Evolutionary conservation across 2,113 vertebrate species (phyloP).

Genomic region (Xenopus borealis): DNA sequence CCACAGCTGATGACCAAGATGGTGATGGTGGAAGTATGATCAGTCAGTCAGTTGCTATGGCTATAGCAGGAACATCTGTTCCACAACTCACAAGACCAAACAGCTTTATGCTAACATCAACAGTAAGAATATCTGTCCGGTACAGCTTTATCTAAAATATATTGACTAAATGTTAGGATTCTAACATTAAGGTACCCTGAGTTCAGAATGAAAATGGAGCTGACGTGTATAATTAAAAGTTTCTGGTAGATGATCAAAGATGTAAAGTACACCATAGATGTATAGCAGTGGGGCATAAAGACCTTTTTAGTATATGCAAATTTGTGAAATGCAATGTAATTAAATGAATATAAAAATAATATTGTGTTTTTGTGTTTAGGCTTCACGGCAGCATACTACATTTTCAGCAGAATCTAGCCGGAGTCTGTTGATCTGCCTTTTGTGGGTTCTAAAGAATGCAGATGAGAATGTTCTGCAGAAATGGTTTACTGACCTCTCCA

Average conservation of each 20-base stretch:
- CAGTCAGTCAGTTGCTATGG: slow-evolving; percentile 96
- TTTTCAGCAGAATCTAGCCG: slow-evolving; percentile 95
- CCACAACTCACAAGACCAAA: slow-evolving; percentile 89
- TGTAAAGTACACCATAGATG: no score
- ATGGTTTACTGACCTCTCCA: slow-evolving; percentile 96
- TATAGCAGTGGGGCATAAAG: no score
- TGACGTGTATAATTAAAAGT: no score
- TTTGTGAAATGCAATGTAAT: no score
- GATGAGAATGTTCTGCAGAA: slow-evolving; percentile 93
- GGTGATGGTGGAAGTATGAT: slow-evolving; percentile 88
- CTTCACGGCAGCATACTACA: slow-evolving; percentile 82
- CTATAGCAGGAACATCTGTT: slow-evolving; percentile 90
- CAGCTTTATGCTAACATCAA: slow-evolving; percentile 88
- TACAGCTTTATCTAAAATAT: no score
- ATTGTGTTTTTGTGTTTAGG: slow-evolving; percentile 56
- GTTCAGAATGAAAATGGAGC: no score
- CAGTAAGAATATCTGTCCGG: slow-evolving; percentile 64
- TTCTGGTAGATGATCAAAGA: no score
- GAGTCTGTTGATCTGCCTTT: slow-evolving; percentile 90
- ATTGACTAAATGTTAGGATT: no score
- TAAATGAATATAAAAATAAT: no score
- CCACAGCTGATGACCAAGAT: slow-evolving; percentile 78
- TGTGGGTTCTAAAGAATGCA: slow-evolving; percentile 97
- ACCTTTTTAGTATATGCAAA: no score
- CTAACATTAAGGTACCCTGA: no score